Evolutionary conservation across 2,888 invertebrate species (phyloP).

Genomic region (Sarcophaga subvicina): DNA sequence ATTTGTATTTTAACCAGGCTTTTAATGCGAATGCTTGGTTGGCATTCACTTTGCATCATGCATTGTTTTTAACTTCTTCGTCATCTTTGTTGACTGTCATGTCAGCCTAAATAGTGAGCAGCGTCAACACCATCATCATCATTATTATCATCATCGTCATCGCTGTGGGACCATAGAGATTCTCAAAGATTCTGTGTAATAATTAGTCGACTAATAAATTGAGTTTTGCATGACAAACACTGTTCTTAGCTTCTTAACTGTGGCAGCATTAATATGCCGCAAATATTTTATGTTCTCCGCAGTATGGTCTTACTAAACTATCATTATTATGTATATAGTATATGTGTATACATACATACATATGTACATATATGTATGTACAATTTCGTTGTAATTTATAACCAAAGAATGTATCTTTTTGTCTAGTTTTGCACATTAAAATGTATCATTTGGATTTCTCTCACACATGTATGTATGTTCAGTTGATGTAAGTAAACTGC

Average conservation of each 20-base stretch:
- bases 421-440: too few relatives aligned
- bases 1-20: constrained; percentile 66
- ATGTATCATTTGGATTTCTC: too few relatives aligned
- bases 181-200: constrained; percentile 52
- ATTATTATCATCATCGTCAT: background rate
- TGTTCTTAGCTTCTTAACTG: background rate
- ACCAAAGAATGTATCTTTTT: too few relatives aligned
- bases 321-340: too few relatives aligned
- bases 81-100: background rate
- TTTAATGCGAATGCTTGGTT: constrained; percentile 21
- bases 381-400: too few relatives aligned
- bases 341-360: too few relatives aligned
- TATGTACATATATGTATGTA: too few relatives aligned
- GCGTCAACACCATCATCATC: constrained; percentile 19
- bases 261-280: background rate
- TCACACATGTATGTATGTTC: too few relatives aligned
- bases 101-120: too few relatives aligned
- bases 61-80: background rate
- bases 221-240: constrained; percentile 25
- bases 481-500: too few relatives aligned
- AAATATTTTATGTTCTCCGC: background rate
- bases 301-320: too few relatives aligned
- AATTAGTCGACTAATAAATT: constrained; percentile 66
- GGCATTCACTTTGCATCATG: background rate
- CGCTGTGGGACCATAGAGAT: constrained; percentile 37